Percentiles rank a stretch among this genome's conserved stretches.
Evolutionary conservation across 1,140 invertebrate species (phyloP).

Genomic region (Drosophila bocqueti): DNA sequence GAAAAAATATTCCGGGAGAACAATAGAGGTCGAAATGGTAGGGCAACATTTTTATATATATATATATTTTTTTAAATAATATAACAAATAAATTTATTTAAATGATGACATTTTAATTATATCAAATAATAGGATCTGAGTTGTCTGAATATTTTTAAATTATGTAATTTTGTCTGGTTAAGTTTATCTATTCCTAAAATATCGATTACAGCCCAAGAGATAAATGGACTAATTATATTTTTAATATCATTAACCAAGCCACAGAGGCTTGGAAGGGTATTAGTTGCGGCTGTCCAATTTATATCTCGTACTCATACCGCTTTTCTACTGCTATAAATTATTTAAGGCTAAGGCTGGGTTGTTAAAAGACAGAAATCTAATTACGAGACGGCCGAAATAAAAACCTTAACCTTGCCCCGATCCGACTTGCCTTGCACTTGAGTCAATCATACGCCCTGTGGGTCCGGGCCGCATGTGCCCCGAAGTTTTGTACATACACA

Average conservation of each 20-base stretch:
- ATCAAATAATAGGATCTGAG: too few species aligned
- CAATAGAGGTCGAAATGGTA: conserved; percentile 3
- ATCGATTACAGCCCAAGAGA: too few species aligned
- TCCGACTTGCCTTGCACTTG: conserved; percentile 22
- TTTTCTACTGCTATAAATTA: conserved; percentile 5
- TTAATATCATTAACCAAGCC: background rate
- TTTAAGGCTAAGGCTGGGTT: conserved; percentile 12
- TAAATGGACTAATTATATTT: background rate
- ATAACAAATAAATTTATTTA: too few species aligned
- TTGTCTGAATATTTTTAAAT: too few species aligned
- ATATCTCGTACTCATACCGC: too few species aligned
- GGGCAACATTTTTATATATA: too few species aligned
- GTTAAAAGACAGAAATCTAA: conserved; percentile 13
- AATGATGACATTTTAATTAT: too few species aligned
- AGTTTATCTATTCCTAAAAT: too few species aligned
- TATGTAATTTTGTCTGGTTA: too few species aligned
- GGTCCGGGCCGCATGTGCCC: conserved; percentile 7
- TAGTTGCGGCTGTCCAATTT: background rate
- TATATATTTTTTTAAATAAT: too few species aligned
- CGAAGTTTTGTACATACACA: conserved; percentile 1
- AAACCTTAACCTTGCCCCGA: conserved; percentile 21
- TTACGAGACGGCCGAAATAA: conserved; percentile 10
- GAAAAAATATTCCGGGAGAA: conserved; percentile 24
- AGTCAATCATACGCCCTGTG: conserved; percentile 32
- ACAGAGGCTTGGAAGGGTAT: background rate